Percentiles rank a stretch among this genome's conserved stretches.
These are phyloP conservation scores for Collichthys lucidus DNA, from an alignment of 2,113 vertebrate genomes.

Conservation along the genomic window DNA sequence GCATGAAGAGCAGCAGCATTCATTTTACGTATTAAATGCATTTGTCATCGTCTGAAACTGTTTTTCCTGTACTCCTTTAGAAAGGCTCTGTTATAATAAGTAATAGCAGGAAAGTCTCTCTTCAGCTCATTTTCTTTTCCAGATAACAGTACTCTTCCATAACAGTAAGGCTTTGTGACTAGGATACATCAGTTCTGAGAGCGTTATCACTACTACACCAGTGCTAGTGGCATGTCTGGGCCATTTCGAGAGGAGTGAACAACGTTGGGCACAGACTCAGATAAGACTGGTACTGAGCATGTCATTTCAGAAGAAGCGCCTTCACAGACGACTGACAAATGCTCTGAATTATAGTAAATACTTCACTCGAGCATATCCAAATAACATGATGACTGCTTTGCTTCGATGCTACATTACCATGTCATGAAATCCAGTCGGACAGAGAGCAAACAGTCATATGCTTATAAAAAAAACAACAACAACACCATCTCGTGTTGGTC, in stretches of 20 bases:
- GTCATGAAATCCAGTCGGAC: conserved; percentile 16
- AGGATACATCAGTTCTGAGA: background rate
- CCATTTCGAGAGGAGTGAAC: conserved; percentile 16
- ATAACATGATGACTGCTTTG: conserved; percentile 41
- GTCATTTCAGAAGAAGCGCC: background rate
- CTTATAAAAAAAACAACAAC: conserved; percentile 9
- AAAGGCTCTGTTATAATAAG: background rate
- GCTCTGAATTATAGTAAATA: conserved; percentile 38
- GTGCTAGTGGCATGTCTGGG: background rate
- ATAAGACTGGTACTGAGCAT: background rate
- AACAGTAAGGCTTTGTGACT: background rate
- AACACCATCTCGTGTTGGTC: background rate
- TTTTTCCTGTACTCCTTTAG: background rate
- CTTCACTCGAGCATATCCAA: background rate
- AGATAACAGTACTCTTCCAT: background rate
- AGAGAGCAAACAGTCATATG: background rate
- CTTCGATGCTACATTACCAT: conserved; percentile 5
- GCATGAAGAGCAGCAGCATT: conserved; percentile 9
- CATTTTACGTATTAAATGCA: background rate
- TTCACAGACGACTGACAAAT: conserved; percentile 3
- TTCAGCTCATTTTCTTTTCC: conserved; percentile 10
- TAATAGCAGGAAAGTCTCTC: background rate
- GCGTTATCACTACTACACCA: background rate
- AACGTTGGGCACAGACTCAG: background rate
- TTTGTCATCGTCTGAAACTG: background rate